phyloP scores from a whole-genome alignment of 2,113 vertebrate species.

The Pithys albifrons region DNA sequence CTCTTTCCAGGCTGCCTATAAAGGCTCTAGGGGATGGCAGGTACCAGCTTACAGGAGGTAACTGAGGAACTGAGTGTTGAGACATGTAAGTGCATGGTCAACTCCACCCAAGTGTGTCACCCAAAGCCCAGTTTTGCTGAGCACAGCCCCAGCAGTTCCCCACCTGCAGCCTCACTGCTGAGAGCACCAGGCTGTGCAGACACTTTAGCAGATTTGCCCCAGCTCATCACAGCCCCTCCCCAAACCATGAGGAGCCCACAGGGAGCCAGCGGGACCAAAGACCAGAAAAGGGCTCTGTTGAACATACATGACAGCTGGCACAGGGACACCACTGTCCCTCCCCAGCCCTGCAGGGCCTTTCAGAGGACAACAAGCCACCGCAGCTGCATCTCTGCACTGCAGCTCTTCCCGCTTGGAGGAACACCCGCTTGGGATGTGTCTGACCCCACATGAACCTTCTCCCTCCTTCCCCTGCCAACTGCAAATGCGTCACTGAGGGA shows the following conservation, averaged over 20 bases:
- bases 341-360: background rate
- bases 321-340: background rate
- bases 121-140: background rate
- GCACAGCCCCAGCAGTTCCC: background rate
- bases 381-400: background rate
- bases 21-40: background rate
- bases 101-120: background rate
- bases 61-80: background rate
- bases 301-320: background rate
- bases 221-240: background rate
- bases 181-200: background rate
- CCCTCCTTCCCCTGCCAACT: conserved; percentile 14
- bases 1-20: background rate
- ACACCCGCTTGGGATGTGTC: background rate
- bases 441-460: conserved; percentile 14
- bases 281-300: background rate
- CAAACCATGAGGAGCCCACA: background rate
- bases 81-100: accelerated
- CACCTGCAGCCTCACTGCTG: background rate
- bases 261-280: background rate
- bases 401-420: background rate
- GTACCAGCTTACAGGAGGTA: background rate
- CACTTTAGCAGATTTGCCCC: background rate
- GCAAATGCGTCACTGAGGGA: conserved; percentile 21
- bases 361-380: background rate